phyloP scores from a whole-genome alignment of 2,888 invertebrate genomes.

The Melanotus villosus region DNA sequence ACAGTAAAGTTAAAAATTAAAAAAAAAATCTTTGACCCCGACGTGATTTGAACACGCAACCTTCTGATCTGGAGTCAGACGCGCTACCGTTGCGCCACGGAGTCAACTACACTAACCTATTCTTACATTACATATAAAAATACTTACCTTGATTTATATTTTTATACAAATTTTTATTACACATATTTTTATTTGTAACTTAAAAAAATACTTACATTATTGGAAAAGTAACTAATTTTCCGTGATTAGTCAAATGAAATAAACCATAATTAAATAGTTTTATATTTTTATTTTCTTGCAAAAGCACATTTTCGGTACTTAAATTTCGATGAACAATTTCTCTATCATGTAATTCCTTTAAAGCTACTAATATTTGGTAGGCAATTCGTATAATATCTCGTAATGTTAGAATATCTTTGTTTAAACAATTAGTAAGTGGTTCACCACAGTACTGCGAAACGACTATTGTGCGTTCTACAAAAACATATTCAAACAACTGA shows the following conservation, averaged over 20 bases:
- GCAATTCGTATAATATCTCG: conserved; percentile 77
- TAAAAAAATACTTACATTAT: conserved; percentile 81
- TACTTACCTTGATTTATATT: no score
- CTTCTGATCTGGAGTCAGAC: conserved; percentile 99
- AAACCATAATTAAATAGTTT: conserved; percentile 96
- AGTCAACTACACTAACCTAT: conserved; percentile 70
- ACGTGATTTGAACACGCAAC: conserved; percentile 98
- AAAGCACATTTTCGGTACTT: conserved; percentile 85
- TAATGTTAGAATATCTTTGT: conserved; percentile 68
- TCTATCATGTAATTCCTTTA: conserved; percentile 80
- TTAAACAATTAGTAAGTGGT: conserved; percentile 71
- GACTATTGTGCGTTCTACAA: conserved; percentile 84
- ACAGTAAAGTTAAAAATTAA: no score
- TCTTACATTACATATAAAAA: not conserved
- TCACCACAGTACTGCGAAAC: conserved; percentile 85
- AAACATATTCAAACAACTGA: conserved; percentile 12
- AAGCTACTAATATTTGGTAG: conserved; percentile 80
- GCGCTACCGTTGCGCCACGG: conserved; percentile 98
- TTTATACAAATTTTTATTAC: no score
- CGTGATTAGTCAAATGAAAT: conserved; percentile 90
- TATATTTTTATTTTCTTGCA: conserved; percentile 80
- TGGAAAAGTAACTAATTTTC: conserved; percentile 91
- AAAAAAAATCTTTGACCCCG: conserved; percentile 79
- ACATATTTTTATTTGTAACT: no score
- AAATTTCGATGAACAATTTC: conserved; percentile 86